Conservation (phyloP, 2,888 invertebrate species). For the Odontocerum albicorne region DNA sequence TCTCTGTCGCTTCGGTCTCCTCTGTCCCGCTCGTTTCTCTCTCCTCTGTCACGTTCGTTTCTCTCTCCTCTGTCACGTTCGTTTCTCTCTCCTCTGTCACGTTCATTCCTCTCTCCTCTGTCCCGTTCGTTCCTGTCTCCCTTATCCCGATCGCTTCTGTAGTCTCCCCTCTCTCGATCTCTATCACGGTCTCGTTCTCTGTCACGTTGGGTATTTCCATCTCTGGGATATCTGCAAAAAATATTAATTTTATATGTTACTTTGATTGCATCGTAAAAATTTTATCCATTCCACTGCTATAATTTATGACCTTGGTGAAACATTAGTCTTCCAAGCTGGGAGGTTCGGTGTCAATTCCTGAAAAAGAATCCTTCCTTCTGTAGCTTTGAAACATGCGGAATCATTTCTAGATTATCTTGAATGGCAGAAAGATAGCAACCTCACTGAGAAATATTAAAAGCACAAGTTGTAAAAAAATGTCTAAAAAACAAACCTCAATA, state of each 20-base stretch:
- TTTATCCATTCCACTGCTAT: too few species aligned
- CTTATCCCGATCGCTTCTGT: constrained; percentile 37
- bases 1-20: constrained; percentile 35
- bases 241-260: constrained; percentile 36
- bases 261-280: too few species aligned
- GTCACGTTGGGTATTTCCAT: constrained; percentile 39
- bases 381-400: too few species aligned
- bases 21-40: constrained; percentile 39
- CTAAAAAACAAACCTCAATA: too few species aligned
- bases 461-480: too few species aligned
- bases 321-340: too few species aligned
- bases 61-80: constrained; percentile 37
- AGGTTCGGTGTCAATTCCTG: too few species aligned
- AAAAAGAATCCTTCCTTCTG: too few species aligned
- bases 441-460: too few species aligned
- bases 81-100: constrained; percentile 41
- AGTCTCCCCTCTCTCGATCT: constrained; percentile 43
- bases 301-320: too few species aligned
- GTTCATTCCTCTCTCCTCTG: constrained; percentile 41
- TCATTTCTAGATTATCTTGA: too few species aligned
- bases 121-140: constrained; percentile 39
- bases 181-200: constrained; percentile 47
- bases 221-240: constrained; percentile 53
- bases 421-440: too few species aligned
- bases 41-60: constrained; percentile 39